Base-by-base conservation (phyloP, 2,113 vertebrate species). In the Xenopus laevis region DNA sequence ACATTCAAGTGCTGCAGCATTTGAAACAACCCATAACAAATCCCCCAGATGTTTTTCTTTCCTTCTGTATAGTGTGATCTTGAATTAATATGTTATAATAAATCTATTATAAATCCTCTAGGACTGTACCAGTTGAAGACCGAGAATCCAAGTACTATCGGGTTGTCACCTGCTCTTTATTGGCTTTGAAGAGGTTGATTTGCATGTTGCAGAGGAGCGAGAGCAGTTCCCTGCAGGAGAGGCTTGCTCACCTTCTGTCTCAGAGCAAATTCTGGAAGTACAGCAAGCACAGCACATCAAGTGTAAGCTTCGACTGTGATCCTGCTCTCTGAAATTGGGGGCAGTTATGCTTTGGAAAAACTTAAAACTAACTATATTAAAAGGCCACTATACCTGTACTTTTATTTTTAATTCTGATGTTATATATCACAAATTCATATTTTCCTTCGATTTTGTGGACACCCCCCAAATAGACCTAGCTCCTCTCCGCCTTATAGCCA, bases 181-280 rank as follows among this genome's bases (percentile, higher is more conserved):
- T 99, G 84, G 96, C 97, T 20, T 88, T 99, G 71, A 98, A 94
- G 82, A 95, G 89, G 79, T 84, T 98, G 67, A 86, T 99, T 68
- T 89, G 84, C 64, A 80, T 91, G 72, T 86, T 98, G 74, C 89
- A 93, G 55, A 82, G 87, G 53, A 85, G 76, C 65, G 97, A 99
- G 70, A 81, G 87, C 18, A 78, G 72, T 4, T 84, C 86, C 15
- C 18, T 98, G 78, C 90, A 92, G 61, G 88, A 91, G 67, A 91
- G 89, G 76, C 85, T 99, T 13, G 79, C 79, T 65, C 81, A 85
- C 16, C 87, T 98, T 40, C 79, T 96, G 13, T 88, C 89, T 18
- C 92, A 95, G 78, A 91, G 81, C 33, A 98, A 96, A 78, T 98
- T 99, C 84, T 99, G 97, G 97, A 99, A 99, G 78, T 98, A 96